Evolutionary conservation across 2,113 vertebrate genomes (phyloP).

Genomic region (Bungarus multicinctus): DNA sequence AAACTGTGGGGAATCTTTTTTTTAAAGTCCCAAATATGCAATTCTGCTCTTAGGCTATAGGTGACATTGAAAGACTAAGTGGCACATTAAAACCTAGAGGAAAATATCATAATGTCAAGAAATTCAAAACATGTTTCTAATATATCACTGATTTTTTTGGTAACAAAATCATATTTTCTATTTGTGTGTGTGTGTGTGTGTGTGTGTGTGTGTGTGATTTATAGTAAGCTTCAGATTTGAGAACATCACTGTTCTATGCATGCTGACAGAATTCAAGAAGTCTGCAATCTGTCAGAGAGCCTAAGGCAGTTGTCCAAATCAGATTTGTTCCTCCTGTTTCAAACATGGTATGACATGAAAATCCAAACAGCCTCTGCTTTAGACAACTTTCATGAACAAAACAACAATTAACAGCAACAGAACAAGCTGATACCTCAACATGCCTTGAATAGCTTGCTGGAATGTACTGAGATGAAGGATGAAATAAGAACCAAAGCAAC

Average conservation of each 20-base stretch:
- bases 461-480: slow-evolving; percentile 23
- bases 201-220: not conserved
- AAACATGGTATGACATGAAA: not conserved
- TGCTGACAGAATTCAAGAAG: not conserved
- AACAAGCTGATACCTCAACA: slow-evolving; percentile 30
- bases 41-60: not conserved
- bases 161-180: not conserved
- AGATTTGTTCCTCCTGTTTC: not conserved
- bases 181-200: too few species aligned
- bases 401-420: not conserved
- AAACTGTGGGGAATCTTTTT: not conserved
- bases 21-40: not conserved
- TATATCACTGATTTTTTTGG: not conserved
- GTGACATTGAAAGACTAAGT: not conserved
- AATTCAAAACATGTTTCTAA: not conserved
- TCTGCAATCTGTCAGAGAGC: not conserved
- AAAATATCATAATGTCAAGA: not conserved
- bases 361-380: not conserved
- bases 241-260: not conserved
- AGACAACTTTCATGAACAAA: not conserved
- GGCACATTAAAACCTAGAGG: not conserved
- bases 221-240: not conserved
- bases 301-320: not conserved
- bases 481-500: not conserved
- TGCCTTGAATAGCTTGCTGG: slow-evolving; percentile 31